Conservation (phyloP, 2,888 invertebrate genomes). For the Eupithecia pulchellata region DNA sequence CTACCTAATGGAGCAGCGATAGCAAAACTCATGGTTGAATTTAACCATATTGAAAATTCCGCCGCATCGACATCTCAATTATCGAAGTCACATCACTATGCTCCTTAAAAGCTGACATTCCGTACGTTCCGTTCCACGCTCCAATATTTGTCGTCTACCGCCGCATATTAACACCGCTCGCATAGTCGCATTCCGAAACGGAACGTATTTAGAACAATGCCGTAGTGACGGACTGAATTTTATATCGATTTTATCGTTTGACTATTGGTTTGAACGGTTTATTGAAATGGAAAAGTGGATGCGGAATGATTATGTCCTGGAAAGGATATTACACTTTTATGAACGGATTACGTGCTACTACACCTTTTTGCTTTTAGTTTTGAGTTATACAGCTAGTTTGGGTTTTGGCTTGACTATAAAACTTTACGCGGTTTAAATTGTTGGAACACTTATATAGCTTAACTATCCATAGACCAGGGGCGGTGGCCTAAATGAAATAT, state of each 20-base stretch:
- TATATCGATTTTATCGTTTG: slow-evolving; percentile 45
- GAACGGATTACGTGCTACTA: slow-evolving; percentile 28
- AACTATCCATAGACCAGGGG: not conserved
- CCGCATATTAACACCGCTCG: slow-evolving; percentile 62
- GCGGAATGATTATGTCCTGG: slow-evolving; percentile 8
- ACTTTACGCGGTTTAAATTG: not conserved
- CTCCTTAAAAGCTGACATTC: slow-evolving; percentile 63
- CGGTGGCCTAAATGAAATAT: not conserved
- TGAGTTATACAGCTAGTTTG: not conserved
- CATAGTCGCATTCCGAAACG: slow-evolving; percentile 44
- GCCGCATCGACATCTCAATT: slow-evolving; percentile 51
- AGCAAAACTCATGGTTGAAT: not conserved
- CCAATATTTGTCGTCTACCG: slow-evolving; percentile 65
- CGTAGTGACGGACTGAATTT: slow-evolving; percentile 44
- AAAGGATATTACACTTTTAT: slow-evolving; percentile 13
- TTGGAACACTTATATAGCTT: not conserved
- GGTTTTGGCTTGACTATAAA: not conserved
- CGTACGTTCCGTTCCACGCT: slow-evolving; percentile 58
- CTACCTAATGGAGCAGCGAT: not conserved
- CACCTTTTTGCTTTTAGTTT: slow-evolving; percentile 23
- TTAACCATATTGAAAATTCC: slow-evolving; percentile 41
- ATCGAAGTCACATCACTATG: slow-evolving; percentile 57
- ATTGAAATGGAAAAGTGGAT: slow-evolving; percentile 41
- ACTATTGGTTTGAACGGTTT: slow-evolving; percentile 35
- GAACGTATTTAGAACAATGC: slow-evolving; percentile 52